Evolutionary conservation across 2,888 invertebrate genomes (phyloP), one percentile per base, ranked within the genome.

Genomic region (Podotricha telesiphe): DNA sequence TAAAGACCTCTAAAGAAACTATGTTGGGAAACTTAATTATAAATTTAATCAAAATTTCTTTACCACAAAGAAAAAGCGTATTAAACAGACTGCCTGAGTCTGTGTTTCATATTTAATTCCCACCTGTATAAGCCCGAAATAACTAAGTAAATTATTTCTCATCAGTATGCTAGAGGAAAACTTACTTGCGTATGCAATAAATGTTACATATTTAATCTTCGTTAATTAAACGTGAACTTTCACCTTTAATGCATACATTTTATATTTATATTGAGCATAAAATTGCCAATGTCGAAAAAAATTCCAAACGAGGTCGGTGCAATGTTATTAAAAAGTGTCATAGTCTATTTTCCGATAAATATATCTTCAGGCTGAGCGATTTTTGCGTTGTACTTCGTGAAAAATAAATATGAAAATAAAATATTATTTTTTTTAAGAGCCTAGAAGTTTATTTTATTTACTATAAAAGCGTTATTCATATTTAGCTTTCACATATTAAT

Each of bases 151-250:
- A 61, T 67, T 67, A 53, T 61, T 67, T 28, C 45, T 51, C 61
- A 58, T 67, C 61, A 53, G 62, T 28, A 45, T 42, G 7, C n/a
- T 61, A 53, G 45, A 19, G 48, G 51, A 45, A 67, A 67, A 34
- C 42, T 67, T 61, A 11, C 66, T 59, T 61, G 34, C 28, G 28
- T 67, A 67, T 34, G 51, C 45, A 20, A 45, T 61, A 53, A 67
- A 37, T 47, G 51, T 67, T 61, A 53, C 51, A 67, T 67, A 61
- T 67, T 61, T 61, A 45, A 34, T 61, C 6, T 67, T 61, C 28
- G 45, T 61, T 67, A 51, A 51, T 61, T 67, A 67, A 59, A 67
- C 50, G 28, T 22, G 45, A 51, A 53, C 45, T 42, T 61, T 67
- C 34, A 20, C 13, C 47, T 15, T 10, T 37, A 37, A 8, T 37